Conservation (phyloP, 2,888 invertebrate species). For the Drosophila imparisetae region DNA sequence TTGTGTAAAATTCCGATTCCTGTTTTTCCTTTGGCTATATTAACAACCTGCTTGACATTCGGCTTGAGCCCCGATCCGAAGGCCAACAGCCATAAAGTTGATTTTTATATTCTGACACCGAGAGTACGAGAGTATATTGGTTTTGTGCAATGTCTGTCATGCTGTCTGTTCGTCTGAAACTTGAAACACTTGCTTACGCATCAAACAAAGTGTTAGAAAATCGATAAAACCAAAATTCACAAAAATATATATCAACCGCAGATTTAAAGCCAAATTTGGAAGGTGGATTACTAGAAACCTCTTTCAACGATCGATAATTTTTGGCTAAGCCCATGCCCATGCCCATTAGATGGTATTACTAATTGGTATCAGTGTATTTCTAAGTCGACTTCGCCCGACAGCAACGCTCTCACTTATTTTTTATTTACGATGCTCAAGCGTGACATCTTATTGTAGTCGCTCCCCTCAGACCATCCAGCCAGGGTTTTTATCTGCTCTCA, state of each 20-base stretch:
- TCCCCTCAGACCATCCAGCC: background rate
- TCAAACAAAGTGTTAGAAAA: background rate
- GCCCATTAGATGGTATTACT: background rate
- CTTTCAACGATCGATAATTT: background rate
- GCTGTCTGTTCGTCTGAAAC: background rate
- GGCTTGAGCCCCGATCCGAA: constrained; percentile 17
- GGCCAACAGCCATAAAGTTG: constrained; percentile 56
- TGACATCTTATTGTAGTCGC: constrained; percentile 68
- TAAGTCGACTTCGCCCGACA: background rate
- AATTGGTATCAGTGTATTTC: background rate
- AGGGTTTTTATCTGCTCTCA: background rate
- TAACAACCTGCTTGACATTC: constrained; percentile 31
- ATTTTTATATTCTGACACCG: constrained; percentile 11
- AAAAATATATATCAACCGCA: background rate
- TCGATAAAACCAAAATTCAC: background rate
- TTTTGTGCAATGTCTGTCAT: background rate
- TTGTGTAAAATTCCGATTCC: constrained; percentile 16
- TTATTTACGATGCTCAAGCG: constrained; percentile 67
- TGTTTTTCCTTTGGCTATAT: constrained; percentile 32
- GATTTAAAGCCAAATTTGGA: background rate
- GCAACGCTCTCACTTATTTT: background rate
- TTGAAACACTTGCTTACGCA: background rate
- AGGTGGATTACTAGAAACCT: too few species aligned
- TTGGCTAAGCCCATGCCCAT: background rate
- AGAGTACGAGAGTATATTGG: background rate